These are phyloP conservation scores for Serilophus lunatus DNA, from an alignment of 2,113 vertebrate species.

Conservation along the genomic window DNA sequence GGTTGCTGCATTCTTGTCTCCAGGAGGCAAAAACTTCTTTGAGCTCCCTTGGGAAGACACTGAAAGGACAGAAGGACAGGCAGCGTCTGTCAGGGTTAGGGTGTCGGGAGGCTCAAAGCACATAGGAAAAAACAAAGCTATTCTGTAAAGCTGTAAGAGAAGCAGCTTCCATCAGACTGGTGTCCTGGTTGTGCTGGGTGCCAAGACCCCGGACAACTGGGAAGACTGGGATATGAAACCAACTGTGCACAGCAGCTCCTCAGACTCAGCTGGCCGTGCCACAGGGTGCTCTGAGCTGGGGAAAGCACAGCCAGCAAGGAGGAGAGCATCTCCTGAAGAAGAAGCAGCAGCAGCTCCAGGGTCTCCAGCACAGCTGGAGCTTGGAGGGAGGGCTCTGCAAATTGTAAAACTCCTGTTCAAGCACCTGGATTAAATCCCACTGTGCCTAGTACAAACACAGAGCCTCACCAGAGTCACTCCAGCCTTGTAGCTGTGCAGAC, in stretches of 20 bases:
- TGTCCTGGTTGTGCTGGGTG: neutral
- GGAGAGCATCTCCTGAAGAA: neutral
- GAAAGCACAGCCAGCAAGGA: neutral
- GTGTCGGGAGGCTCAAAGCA: neutral
- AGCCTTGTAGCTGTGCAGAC: neutral
- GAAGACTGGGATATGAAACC: neutral
- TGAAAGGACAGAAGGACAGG: constrained; percentile 42
- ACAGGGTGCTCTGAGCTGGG: neutral
- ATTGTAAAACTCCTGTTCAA: neutral
- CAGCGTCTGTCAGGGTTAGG: neutral
- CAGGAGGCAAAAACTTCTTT: constrained; percentile 98
- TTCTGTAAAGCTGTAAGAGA: neutral
- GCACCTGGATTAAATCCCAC: neutral
- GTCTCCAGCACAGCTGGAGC: neutral
- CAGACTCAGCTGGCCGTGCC: neutral
- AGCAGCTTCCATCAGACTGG: neutral
- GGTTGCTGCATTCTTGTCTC: constrained; percentile 94
- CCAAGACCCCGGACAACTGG: neutral
- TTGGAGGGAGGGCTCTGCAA: neutral
- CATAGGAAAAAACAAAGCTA: neutral
- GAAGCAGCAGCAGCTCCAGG: neutral
- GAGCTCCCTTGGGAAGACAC: constrained; percentile 94
- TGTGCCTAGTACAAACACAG: neutral
- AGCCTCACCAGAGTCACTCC: neutral
- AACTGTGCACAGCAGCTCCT: neutral